A percentile compares a stretch with the other conserved stretches of the same genome.
phyloP scores from a whole-genome alignment of 2,888 invertebrate genomes.

The Coleophora deauratella region DNA sequence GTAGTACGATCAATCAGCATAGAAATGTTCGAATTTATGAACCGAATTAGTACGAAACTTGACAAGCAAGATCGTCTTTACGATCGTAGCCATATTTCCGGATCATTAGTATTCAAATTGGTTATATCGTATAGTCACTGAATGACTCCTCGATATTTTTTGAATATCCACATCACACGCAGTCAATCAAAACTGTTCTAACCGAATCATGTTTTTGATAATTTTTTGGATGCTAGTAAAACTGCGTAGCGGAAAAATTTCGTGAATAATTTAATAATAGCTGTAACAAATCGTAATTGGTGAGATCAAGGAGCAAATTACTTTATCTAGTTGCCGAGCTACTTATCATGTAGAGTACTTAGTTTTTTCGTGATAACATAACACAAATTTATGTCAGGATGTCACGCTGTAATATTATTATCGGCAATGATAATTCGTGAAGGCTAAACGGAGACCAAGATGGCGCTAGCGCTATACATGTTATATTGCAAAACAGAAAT shows the following conservation, averaged over 20 bases:
- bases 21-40: neutral
- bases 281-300: constrained; percentile 17
- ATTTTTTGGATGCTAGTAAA: neutral
- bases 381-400: constrained; percentile 70
- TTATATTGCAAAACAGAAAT: too few species aligned
- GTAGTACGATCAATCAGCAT: too few species aligned
- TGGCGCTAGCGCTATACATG: constrained; percentile 23
- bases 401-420: constrained; percentile 62
- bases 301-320: constrained; percentile 38
- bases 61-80: constrained; percentile 1
- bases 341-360: constrained; percentile 42
- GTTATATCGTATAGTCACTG: constrained; percentile 3
- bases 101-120: constrained; percentile 4
- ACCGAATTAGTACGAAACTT: neutral
- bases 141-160: constrained; percentile 1
- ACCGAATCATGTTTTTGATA: neutral
- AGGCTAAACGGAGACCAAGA: constrained; percentile 53
- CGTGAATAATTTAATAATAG: too few species aligned
- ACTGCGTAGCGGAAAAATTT: constrained; percentile 15
- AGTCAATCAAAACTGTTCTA: neutral
- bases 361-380: constrained; percentile 61
- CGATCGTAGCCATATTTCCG: constrained; percentile 4
- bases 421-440: constrained; percentile 58
- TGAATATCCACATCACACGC: neutral
- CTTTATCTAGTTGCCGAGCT: constrained; percentile 56